phyloP scores from a whole-genome alignment of 2,797 vertebrate genomes.

The Leptoclinus maculatus region DNA sequence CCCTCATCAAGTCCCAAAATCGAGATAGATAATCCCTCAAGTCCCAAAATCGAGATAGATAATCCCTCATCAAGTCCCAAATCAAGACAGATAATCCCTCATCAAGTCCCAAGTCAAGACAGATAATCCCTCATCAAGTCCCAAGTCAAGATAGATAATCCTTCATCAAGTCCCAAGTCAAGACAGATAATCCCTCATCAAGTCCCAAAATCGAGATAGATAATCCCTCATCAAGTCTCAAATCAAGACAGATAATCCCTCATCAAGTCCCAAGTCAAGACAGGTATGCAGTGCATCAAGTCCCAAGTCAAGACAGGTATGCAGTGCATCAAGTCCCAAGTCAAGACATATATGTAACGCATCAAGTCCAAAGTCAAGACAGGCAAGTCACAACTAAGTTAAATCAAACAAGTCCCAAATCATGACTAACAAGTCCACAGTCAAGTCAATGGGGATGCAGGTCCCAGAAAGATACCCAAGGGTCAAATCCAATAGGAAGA shows the following conservation, averaged over 20 bases:
- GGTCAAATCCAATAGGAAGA: neutral
- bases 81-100: neutral
- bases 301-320: neutral
- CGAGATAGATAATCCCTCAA: too few species aligned
- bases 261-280: neutral
- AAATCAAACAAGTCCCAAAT: neutral
- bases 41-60: neutral
- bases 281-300: neutral
- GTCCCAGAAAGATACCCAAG: neutral
- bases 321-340: neutral
- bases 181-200: accelerated
- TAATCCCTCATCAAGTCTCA: neutral
- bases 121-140: neutral
- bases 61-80: accelerated
- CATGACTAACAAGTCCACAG: neutral
- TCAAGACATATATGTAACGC: neutral
- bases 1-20: neutral
- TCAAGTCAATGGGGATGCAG: neutral
- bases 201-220: accelerated
- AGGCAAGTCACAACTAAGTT: neutral
- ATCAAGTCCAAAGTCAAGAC: neutral
- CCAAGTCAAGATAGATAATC: neutral
- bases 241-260: neutral
- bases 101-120: neutral
- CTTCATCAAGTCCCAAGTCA: neutral